Conservation (phyloP, 2,113 vertebrate genomes). For the Tursiops truncatus region DNA sequence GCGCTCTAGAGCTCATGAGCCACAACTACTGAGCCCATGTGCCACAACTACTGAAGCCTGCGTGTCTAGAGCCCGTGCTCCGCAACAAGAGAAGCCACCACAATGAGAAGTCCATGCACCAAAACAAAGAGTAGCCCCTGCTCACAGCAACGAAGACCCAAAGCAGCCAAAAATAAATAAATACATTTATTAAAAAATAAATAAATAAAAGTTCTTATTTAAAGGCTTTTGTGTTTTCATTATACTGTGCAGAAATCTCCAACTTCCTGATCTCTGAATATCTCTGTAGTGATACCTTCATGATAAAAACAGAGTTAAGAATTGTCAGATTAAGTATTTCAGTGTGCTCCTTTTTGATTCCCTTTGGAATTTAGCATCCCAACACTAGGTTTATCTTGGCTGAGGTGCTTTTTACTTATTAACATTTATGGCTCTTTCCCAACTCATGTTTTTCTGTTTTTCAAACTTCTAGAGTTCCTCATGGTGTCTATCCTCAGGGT, state of each 20-base stretch:
- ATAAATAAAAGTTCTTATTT: neutral
- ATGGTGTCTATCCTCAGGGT: neutral
- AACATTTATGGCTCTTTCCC: neutral
- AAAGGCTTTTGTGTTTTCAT: neutral
- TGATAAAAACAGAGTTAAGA: neutral
- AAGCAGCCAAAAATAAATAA: no score
- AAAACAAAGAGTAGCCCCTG: no score
- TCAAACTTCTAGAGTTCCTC: neutral
- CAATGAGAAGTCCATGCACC: no score
- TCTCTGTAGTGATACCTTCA: neutral
- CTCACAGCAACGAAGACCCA: no score
- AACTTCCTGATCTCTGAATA: neutral
- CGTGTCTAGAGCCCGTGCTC: no score
- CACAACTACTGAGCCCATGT: no score
- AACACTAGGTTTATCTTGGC: neutral
- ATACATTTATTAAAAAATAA: no score
- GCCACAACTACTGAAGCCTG: no score
- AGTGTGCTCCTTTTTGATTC: neutral
- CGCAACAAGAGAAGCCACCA: no score
- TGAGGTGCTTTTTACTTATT: neutral
- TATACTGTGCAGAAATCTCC: neutral
- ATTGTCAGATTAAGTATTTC: neutral
- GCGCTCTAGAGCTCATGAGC: no score
- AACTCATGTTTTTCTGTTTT: slow-evolving; percentile 44
- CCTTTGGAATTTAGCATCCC: neutral